Conservation (phyloP, 2,113 vertebrate genomes). For the Rhinoptilus africanus region DNA sequence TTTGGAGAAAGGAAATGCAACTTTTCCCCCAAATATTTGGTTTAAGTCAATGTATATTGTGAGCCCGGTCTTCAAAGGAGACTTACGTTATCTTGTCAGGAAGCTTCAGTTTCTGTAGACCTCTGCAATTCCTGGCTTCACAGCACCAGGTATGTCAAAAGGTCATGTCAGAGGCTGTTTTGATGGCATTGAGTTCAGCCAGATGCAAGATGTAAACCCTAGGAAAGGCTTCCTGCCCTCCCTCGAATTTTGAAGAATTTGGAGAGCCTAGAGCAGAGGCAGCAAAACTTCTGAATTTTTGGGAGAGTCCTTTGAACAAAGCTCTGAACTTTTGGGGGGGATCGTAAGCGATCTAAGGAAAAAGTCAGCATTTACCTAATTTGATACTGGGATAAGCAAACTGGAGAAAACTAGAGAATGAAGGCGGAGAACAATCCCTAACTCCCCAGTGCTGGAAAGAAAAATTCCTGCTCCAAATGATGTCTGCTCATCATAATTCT, state of each 20-base stretch:
- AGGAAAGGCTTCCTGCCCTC: background rate
- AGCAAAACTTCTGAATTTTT: background rate
- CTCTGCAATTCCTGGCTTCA: background rate
- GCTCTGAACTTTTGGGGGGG: fast-evolving
- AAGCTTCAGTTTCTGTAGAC: background rate
- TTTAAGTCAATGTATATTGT: background rate
- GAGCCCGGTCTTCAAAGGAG: background rate
- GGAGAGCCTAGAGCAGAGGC: background rate
- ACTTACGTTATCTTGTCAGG: background rate
- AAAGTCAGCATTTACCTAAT: background rate
- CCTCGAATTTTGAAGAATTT: background rate
- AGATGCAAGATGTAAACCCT: background rate
- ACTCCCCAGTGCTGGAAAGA: background rate
- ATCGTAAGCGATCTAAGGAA: background rate
- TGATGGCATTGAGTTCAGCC: background rate
- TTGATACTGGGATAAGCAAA: background rate
- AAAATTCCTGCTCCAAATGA: background rate
- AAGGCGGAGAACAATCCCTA: background rate
- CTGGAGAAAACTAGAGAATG: background rate
- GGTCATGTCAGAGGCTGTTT: fast-evolving
- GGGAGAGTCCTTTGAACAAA: background rate
- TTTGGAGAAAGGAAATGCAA: background rate
- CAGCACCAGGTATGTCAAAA: background rate
- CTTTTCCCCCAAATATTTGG: background rate
- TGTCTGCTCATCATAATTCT: background rate